These are phyloP conservation scores for Scopus umbretta DNA, from an alignment of 2,113 vertebrate genomes.

Conservation along the genomic window DNA sequence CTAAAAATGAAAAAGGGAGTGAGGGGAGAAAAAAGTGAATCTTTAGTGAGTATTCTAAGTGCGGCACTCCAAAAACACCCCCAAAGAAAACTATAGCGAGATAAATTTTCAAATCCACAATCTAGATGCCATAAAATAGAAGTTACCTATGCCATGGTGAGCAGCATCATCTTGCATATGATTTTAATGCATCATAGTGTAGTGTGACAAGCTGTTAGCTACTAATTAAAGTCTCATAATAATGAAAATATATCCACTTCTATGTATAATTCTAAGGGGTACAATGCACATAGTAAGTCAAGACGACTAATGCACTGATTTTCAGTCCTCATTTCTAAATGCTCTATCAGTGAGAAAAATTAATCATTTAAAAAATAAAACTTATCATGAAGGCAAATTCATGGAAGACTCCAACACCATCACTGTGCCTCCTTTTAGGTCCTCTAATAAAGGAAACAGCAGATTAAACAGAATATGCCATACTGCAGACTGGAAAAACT, in stretches of 20 bases:
- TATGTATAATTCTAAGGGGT: neutral
- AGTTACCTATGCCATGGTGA: neutral
- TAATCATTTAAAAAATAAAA: neutral
- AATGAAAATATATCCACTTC: neutral
- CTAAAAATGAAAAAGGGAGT: neutral
- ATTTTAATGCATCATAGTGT: neutral
- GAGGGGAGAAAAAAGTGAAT: neutral
- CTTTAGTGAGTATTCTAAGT: neutral
- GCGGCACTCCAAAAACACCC: neutral
- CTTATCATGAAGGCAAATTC: conserved; percentile 24
- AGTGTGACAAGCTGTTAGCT: neutral
- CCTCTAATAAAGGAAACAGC: neutral
- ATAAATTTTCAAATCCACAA: neutral
- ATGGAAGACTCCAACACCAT: neutral
- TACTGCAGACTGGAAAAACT: neutral
- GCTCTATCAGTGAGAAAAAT: neutral
- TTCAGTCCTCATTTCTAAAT: neutral
- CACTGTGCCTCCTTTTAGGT: neutral
- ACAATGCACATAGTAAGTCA: neutral
- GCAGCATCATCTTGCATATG: neutral
- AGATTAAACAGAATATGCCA: neutral
- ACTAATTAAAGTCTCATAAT: conserved; percentile 36
- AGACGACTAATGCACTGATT: neutral
- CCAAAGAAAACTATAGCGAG: neutral
- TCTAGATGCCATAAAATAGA: neutral